phyloP scores from a whole-genome alignment of 1,140 invertebrate genomes.

The Achroia grisella region DNA sequence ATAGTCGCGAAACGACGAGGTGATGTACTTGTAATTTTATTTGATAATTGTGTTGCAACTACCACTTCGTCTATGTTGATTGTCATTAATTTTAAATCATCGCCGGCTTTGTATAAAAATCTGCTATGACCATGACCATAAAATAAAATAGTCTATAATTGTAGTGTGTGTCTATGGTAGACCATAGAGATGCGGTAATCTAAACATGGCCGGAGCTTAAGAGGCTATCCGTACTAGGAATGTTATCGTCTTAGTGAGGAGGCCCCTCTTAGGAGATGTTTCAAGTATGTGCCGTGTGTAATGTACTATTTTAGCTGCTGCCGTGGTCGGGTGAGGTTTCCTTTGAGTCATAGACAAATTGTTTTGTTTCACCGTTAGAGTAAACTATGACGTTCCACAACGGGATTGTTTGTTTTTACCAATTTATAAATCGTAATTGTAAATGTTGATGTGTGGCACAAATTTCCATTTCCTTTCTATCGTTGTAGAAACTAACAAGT shows the following conservation, averaged over 20 bases:
- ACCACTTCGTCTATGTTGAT: constrained; percentile 37
- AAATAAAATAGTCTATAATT: constrained; percentile 16
- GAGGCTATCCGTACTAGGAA: neutral
- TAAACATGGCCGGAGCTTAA: neutral
- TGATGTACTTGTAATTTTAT: constrained; percentile 19
- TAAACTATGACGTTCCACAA: constrained; percentile 9
- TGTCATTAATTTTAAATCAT: constrained; percentile 31
- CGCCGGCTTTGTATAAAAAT: constrained; percentile 28
- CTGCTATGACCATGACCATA: constrained; percentile 12
- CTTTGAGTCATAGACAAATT: constrained; percentile 8
- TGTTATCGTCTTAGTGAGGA: neutral
- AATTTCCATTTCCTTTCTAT: constrained; percentile 9
- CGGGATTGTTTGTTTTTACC: constrained; percentile 7
- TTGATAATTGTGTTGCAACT: constrained; percentile 12
- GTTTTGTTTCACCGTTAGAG: constrained; percentile 9
- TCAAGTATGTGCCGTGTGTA: neutral
- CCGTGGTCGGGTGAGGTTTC: constrained; percentile 1
- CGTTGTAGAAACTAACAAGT: constrained; percentile 5
- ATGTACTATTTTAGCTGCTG: constrained; percentile 4
- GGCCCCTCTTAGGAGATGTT: too few species aligned
- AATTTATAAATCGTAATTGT: constrained; percentile 4
- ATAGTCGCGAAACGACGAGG: constrained; percentile 13
- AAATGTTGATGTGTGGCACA: constrained; percentile 18
- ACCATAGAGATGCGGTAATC: constrained; percentile 3
- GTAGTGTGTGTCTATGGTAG: constrained; percentile 27